Conservation (phyloP, 1,140 invertebrate genomes). For the Leptonema lineaticorne region DNA sequence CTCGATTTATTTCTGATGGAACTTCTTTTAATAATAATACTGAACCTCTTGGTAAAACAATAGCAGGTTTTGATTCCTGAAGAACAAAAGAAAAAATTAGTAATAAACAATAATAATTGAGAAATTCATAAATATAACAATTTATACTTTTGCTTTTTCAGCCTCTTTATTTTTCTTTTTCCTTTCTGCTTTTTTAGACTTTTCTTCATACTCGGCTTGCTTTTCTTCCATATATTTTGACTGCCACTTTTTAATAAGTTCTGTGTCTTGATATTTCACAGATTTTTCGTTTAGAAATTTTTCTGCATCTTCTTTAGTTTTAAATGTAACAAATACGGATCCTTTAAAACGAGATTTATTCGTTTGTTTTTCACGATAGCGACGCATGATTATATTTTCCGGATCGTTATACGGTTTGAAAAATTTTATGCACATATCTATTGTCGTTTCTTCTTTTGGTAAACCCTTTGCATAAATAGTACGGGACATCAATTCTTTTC, state of each 20-base stretch:
- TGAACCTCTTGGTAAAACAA: conserved; percentile 66
- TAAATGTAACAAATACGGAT: conserved; percentile 85
- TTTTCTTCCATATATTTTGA: conserved; percentile 71
- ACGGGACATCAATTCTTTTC: conserved; percentile 72
- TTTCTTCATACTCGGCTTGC: conserved; percentile 61
- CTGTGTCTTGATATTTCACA: conserved; percentile 72
- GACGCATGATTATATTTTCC: conserved; percentile 77
- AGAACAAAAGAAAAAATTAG: conserved; percentile 40
- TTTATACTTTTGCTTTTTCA: background rate
- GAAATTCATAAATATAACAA: background rate
- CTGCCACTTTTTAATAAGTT: conserved; percentile 72
- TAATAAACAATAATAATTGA: background rate
- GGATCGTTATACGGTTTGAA: conserved; percentile 70
- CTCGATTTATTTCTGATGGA: conserved; percentile 62
- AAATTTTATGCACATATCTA: conserved; percentile 75
- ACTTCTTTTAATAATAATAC: conserved; percentile 67
- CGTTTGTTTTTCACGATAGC: conserved; percentile 64
- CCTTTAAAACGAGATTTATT: conserved; percentile 80
- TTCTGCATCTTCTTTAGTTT: conserved; percentile 65
- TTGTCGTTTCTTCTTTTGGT: conserved; percentile 61
- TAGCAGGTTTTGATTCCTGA: conserved; percentile 50
- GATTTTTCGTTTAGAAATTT: conserved; percentile 62
- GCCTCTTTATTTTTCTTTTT: conserved; percentile 53
- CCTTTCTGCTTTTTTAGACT: conserved; percentile 37
- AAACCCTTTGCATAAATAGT: conserved; percentile 92